Base-by-base conservation (phyloP, 92 coral and sea anemone genomes). In the Siderastrea siderea region DNA sequence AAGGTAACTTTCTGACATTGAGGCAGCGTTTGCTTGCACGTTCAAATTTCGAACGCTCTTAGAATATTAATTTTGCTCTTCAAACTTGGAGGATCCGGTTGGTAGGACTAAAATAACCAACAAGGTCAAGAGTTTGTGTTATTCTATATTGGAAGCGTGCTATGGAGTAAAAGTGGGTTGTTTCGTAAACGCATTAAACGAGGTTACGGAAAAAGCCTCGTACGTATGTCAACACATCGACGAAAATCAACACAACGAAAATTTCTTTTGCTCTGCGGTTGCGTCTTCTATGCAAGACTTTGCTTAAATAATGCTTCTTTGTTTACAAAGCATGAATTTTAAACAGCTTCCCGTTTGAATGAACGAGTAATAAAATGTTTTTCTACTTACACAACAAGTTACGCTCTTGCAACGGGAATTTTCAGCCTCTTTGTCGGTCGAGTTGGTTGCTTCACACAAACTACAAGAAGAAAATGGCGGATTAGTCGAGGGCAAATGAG, bases 381-480 rank as follows among this genome's bases (percentile, higher is more conserved):
- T 68, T 69, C 68, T 85, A 90, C 94, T 91, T 71, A 91, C 94
- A 87, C 94, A 91, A 78, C 94, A 91, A 19, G 94, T 82, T 19
- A 74, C 85, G 19, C 66, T 79, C 53, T 76, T 60, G 82, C 94
- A 91, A 53, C 85, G 83, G 7, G 89, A 75, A 67, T 5, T 77
- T 45, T 65, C 89, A 6, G 49, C 59, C 19, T 45, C 75, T 7
- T 54, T 57, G 38, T 14, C 61, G 8, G 89, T 72, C 14, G 83
- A 62, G 51, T 85, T 85, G 7, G 89, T 47, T 47, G 70, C 74
- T 54, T 68, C 47, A 52, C 89, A 46, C 48, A 68, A 65, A 51
- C 89, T 76, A n/a, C 15, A 54, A 38, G 38, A 47, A 66, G 48
- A 52, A 77, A 77, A 85, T 53, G 89, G 68, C 58, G 19, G 52